Conservation (phyloP, 2,888 invertebrate genomes). For the Salpingus planirostris region DNA sequence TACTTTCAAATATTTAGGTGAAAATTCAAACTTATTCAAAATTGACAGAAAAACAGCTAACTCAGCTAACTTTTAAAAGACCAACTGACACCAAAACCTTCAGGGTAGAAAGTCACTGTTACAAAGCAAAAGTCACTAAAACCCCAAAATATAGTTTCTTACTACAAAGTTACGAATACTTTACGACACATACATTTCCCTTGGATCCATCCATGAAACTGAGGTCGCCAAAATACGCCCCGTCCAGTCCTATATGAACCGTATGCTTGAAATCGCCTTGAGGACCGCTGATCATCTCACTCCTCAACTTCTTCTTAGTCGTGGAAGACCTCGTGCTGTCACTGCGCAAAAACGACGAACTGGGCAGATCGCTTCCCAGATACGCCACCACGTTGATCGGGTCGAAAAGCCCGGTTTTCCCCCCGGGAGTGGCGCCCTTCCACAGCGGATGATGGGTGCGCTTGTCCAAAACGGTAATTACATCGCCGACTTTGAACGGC, state of each 20-base stretch:
- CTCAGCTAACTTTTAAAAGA: too few species aligned
- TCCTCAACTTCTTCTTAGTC: slow-evolving; percentile 56
- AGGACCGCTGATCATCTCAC: slow-evolving; percentile 94
- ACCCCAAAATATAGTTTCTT: too few species aligned
- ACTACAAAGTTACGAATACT: too few species aligned
- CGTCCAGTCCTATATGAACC: slow-evolving; percentile 90
- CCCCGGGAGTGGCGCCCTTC: slow-evolving; percentile 84
- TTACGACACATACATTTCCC: slow-evolving; percentile 37
- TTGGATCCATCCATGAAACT: slow-evolving; percentile 57
- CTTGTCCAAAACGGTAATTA: slow-evolving; percentile 87
- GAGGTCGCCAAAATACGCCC: slow-evolving; percentile 94
- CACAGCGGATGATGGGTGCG: slow-evolving; percentile 63
- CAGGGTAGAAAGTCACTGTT: too few species aligned
- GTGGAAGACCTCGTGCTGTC: slow-evolving; percentile 54
- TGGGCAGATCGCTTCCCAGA: slow-evolving; percentile 65
- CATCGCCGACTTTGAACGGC: slow-evolving; percentile 77
- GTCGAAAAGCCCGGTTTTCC: slow-evolving; percentile 89
- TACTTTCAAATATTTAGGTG: too few species aligned
- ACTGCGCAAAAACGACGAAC: slow-evolving; percentile 45
- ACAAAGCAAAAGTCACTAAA: too few species aligned
- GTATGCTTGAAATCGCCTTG: slow-evolving; percentile 97
- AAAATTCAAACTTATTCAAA: too few species aligned
- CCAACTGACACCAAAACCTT: too few species aligned
- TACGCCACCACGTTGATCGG: slow-evolving; percentile 84
- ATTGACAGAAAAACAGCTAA: too few species aligned